phyloP scores from a whole-genome alignment of 2,113 vertebrate species.

The Dascyllus trimaculatus region DNA sequence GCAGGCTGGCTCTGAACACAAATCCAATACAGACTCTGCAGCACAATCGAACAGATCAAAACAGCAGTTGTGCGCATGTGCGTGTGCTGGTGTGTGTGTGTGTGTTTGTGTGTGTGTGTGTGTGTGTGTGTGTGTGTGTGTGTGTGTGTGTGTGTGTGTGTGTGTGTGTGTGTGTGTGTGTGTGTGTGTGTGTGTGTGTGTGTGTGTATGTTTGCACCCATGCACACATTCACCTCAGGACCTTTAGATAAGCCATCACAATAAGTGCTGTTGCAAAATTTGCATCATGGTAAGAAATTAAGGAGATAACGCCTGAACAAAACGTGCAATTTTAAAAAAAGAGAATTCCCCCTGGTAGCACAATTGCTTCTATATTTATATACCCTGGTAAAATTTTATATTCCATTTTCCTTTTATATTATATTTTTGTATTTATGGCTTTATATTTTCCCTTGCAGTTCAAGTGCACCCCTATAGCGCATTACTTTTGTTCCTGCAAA shows the following conservation, averaged over 20 bases:
- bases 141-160: neutral
- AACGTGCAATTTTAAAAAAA: neutral
- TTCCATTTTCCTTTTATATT: conserved; percentile 8
- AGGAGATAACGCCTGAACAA: neutral
- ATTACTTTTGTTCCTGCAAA: conserved; percentile 22
- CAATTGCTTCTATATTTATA: neutral
- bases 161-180: neutral
- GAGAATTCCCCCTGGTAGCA: neutral
- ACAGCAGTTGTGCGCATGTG: neutral
- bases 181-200: neutral
- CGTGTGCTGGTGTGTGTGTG: neutral
- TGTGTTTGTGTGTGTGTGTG: neutral
- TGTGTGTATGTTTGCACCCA: neutral
- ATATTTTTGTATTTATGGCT: conserved; percentile 18
- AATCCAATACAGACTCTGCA: conserved; percentile 57
- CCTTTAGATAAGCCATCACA: neutral
- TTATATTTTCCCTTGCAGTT: neutral
- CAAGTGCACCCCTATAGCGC: neutral
- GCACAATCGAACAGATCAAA: conserved; percentile 45
- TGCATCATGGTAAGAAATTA: conserved; percentile 15
- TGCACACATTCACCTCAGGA: neutral
- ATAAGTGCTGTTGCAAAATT: conserved; percentile 5
- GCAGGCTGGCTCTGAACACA: conserved; percentile 40
- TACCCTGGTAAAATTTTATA: neutral
- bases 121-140: neutral